Evolutionary conservation across 2,113 vertebrate genomes (phyloP).

Genomic region (Toxotes jaculatrix): DNA sequence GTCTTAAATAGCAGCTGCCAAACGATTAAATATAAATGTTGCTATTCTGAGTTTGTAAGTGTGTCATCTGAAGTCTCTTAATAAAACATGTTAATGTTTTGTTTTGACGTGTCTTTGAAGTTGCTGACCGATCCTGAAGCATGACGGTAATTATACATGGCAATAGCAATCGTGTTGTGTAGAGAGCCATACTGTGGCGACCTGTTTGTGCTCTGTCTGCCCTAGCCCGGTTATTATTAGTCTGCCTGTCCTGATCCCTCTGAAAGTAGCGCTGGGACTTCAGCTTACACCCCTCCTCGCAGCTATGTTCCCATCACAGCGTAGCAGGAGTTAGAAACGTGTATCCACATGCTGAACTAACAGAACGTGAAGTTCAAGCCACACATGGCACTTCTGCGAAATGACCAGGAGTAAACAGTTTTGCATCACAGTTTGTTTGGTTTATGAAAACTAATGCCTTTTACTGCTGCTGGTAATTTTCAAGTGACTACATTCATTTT

Average conservation of each 20-base stretch:
- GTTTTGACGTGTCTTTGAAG: conserved; percentile 54
- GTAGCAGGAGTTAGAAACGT: conserved; percentile 49
- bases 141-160: conserved; percentile 77
- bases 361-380: conserved; percentile 5
- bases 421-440: not conserved
- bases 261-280: conserved; percentile 33
- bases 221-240: conserved; percentile 61
- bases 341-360: conserved; percentile 48
- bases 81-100: conserved; percentile 29
- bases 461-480: not conserved
- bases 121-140: conserved; percentile 61
- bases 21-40: not conserved
- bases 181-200: conserved; percentile 30
- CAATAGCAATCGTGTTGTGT: conserved; percentile 39
- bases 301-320: conserved; percentile 37
- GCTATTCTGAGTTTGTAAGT: not conserved
- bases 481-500: not conserved
- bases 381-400: not conserved
- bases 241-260: conserved; percentile 53
- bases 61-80: not conserved
- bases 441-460: not conserved
- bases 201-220: conserved; percentile 29
- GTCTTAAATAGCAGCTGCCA: not conserved
- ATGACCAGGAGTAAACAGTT: not conserved
- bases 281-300: conserved; percentile 36